Base-by-base conservation (phyloP, 2,797 vertebrate genomes). In the Phrynocephalus guinanensis region DNA sequence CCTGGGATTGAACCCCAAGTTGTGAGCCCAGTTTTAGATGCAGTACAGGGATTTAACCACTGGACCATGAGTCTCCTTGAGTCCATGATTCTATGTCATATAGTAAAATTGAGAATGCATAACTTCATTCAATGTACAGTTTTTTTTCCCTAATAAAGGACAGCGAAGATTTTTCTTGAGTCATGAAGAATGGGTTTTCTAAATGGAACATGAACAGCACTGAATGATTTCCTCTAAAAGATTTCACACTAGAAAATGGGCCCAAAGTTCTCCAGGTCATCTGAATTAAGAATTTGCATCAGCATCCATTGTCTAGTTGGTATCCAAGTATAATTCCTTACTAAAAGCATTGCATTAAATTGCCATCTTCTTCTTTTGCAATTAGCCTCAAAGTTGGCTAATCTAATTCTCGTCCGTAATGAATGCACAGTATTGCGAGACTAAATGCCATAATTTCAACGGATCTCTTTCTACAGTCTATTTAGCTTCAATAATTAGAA, bases 401-500 rank as follows among this genome's bases (percentile, higher is more conserved):
- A 92, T 93, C 90, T 86, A 94, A 95, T 94, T 91, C 90, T 88
- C 92, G 90, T 66, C 91, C 85, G 81, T 91, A 94, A 93, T 84
- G 90, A 94, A 95, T 91, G 89, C 86, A 83, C 87, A 90, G 87
- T 87, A 89, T 83, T 89, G 84, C 91, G 83, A 94, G 85, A 91
- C 90, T 92, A 91, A 94, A 92, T 84, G 92, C 91, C 84, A 44
- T 95, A 93, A 94, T 94, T 94, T 92, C 92, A 91, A 87, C 90
- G 92, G 93, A 94, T 95, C 89, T 93, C 93, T 91, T 91, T 93
- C 92, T 82, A 83, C 92, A 93, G 93, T 89, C 90, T 94, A 92
- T 94, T 95, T 94, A 94, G 90, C 83, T 94, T 86, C 92, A 94
- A 94, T 91, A 91, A 95, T 95, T 94, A 93, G 92, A 91, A 91